Conservation (phyloP, 2,113 vertebrate genomes). For the Ictidomys tridecemlineatus region DNA sequence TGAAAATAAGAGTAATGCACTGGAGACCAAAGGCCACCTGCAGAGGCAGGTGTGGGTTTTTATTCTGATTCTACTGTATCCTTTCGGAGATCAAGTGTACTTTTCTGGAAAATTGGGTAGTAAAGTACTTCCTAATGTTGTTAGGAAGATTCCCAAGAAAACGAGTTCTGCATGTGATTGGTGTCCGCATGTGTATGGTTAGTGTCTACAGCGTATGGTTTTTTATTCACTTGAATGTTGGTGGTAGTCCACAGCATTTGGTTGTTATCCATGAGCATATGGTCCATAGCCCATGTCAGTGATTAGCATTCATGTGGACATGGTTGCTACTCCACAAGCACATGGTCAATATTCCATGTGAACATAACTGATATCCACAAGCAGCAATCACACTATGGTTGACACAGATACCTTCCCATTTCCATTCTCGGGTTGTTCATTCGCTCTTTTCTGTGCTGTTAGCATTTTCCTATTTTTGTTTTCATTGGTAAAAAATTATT, state of each 20-base stretch:
- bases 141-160: not conserved
- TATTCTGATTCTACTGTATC: not conserved
- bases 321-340: not conserved
- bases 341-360: accelerated
- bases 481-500: not conserved
- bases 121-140: no score
- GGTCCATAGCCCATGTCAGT: not conserved
- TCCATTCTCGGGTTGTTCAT: no score
- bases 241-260: not conserved
- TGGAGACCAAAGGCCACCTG: not conserved
- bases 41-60: not conserved
- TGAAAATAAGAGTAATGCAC: not conserved
- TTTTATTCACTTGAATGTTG: not conserved
- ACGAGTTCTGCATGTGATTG: accelerated
- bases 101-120: not conserved
- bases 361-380: accelerated
- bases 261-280: no score
- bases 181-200: not conserved
- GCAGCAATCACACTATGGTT: not conserved
- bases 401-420: not conserved
- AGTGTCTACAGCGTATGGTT: not conserved
- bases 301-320: not conserved
- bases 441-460: not conserved
- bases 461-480: not conserved
- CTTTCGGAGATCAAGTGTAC: not conserved